Percentiles rank a stretch among this genome's conserved stretches.
Conservation (phyloP, 1,140 invertebrate species). For the Charaxes varanes region DNA sequence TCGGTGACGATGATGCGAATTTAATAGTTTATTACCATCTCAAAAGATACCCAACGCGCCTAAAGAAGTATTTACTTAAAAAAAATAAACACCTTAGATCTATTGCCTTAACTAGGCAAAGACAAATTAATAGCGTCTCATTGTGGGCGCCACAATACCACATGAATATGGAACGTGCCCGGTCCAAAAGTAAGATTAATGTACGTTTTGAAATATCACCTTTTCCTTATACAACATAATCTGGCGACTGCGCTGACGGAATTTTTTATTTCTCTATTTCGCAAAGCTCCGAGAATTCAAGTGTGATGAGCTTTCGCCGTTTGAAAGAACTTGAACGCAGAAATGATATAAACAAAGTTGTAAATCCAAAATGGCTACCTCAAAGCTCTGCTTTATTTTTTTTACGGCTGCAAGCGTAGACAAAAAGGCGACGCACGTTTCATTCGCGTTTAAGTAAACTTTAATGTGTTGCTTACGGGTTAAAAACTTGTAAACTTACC, state of each 20-base stretch:
- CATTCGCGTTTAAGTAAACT: too few species aligned
- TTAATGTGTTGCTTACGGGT: too few species aligned
- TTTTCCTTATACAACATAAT: conserved; percentile 1
- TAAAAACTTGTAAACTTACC: too few species aligned
- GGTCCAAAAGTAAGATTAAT: not conserved
- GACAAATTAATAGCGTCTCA: not conserved
- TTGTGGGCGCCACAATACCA: not conserved
- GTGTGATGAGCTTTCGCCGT: conserved; percentile 3
- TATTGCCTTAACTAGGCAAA: not conserved
- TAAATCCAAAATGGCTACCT: too few species aligned
- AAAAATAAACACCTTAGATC: too few species aligned
- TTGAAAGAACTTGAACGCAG: not conserved
- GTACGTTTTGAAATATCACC: conserved; percentile 3
- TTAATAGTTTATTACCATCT: too few species aligned
- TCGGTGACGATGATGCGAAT: too few species aligned
- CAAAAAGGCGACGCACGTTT: too few species aligned
- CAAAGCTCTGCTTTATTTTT: too few species aligned
- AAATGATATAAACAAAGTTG: not conserved
- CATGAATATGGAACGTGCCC: not conserved
- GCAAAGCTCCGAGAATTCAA: not conserved
- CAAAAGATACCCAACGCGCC: too few species aligned
- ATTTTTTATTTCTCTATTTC: conserved; percentile 5
- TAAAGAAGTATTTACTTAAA: too few species aligned
- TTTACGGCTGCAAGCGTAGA: too few species aligned
- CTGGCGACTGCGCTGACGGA: not conserved